Percentiles rank a stretch among this genome's conserved stretches.
These are phyloP conservation scores for Nothoprocta pentlandii DNA, from an alignment of 2,113 vertebrate genomes.

Conservation along the genomic window DNA sequence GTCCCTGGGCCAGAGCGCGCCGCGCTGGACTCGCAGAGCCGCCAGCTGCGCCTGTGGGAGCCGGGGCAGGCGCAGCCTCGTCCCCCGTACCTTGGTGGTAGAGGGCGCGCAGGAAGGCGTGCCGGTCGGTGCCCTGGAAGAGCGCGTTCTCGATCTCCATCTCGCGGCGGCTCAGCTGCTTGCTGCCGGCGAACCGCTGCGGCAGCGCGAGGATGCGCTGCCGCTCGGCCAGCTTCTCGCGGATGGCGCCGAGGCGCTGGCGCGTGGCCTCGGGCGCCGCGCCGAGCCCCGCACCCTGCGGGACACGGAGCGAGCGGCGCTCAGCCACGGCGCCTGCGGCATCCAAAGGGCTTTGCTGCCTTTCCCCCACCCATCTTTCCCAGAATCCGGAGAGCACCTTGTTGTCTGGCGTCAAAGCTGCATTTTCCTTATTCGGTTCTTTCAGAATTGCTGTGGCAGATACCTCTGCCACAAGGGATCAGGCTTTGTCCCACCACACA, in stretches of 20 bases:
- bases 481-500: neutral
- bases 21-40: neutral
- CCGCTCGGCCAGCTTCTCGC: constrained; percentile 87
- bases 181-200: constrained; percentile 91
- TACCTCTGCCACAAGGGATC: neutral
- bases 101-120: constrained; percentile 88
- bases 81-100: constrained; percentile 88
- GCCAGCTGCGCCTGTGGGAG: neutral
- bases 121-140: constrained; percentile 90
- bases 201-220: constrained; percentile 87
- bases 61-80: neutral
- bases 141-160: constrained; percentile 96
- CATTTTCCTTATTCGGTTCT: neutral
- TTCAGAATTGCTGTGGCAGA: neutral
- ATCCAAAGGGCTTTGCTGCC: neutral
- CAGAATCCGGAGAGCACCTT: neutral
- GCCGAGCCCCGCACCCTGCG: constrained; percentile 82
- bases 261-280: constrained; percentile 85
- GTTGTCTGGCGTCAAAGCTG: neutral
- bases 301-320: neutral
- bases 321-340: neutral
- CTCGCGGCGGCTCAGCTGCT: constrained; percentile 88
- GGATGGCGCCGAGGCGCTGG: constrained; percentile 87
- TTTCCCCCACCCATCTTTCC: neutral
- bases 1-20: neutral